Evolutionary conservation across 2,113 vertebrate genomes (phyloP).

Genomic region (Chunga burmeisteri): DNA sequence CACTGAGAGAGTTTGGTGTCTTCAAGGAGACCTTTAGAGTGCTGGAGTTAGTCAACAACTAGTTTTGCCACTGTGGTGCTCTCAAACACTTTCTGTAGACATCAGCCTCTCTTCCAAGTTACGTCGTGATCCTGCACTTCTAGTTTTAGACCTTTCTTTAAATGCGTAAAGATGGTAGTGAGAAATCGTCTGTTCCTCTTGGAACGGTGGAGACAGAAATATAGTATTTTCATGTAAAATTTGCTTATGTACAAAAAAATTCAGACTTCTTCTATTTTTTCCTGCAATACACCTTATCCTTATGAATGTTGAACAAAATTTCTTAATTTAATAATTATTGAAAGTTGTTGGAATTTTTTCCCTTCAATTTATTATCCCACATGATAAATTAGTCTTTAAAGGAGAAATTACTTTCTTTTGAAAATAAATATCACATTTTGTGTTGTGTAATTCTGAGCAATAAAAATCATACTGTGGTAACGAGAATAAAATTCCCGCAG

Average conservation of each 20-base stretch:
- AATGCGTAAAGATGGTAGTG: neutral
- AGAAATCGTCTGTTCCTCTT: neutral
- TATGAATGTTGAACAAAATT: neutral
- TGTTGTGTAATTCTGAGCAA: conserved; percentile 26
- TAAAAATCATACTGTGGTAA: neutral
- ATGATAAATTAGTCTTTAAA: conserved; percentile 7
- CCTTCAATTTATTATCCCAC: neutral
- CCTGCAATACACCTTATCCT: neutral
- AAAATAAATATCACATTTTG: neutral
- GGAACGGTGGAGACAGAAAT: neutral
- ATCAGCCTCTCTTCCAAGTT: neutral
- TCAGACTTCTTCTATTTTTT: neutral
- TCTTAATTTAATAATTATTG: neutral
- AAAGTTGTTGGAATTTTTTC: neutral
- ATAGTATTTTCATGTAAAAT: neutral
- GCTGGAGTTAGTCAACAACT: neutral
- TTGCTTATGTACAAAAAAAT: neutral
- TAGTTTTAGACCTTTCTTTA: neutral
- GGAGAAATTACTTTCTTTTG: neutral
- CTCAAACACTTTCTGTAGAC: neutral
- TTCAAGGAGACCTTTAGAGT: neutral
- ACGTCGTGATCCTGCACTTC: neutral
- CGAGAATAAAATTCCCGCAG: conserved; percentile 26
- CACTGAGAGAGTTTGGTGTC: neutral
- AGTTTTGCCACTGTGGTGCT: neutral